Base-by-base conservation (phyloP, 2,888 invertebrate species). In the Meteorus colon region DNA sequence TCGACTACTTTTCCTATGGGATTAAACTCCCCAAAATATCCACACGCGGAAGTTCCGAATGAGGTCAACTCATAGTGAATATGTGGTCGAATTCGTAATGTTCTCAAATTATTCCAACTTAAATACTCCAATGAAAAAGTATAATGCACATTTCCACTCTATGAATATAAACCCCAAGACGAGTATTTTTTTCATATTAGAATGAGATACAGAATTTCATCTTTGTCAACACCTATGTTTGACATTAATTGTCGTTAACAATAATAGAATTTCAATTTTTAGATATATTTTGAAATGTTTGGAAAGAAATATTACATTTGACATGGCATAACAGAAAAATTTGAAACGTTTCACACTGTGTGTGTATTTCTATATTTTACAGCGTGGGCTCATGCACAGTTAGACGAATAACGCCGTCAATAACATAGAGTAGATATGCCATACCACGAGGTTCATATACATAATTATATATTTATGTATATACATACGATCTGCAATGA, bases 401-500 rank as follows among this genome's bases (percentile, higher is more conserved):
- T 48, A 48, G 48, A n/a, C 16, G 4, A 48, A 48, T n/a, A 14
- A 4, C 8, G 41, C 2, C 12, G 41, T 41, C 41, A 48, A 16
- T 48, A n/a, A n/a, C 1, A 24, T 24, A 24, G 48, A 48, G n/a
- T 48, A 16, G n/a, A 48, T n/a, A 48, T 14, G n/a, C n/a, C n/a
- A 48, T 48, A 48, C 4, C 48, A 48, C 5, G n/a, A 48, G n/a
- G n/a, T n/a, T 4, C 14, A 48, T 48, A 31, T 29, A 31, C 16
- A 63, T 63, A 34, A 29, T 16, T 31, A n/a, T 63, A n/a, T 45
- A 41, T n/a, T n/a, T 66, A 66, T 41, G 19, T 4, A 55, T 55
- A 55, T 55, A 16, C n/a, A 55, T 19, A 55, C 19, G 55, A 55
- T 55, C 55, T 55, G 55, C 19, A 29, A 27, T 68, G 48, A 68